Conservation (phyloP, 2,888 invertebrate genomes). For the Apamea sordens region DNA sequence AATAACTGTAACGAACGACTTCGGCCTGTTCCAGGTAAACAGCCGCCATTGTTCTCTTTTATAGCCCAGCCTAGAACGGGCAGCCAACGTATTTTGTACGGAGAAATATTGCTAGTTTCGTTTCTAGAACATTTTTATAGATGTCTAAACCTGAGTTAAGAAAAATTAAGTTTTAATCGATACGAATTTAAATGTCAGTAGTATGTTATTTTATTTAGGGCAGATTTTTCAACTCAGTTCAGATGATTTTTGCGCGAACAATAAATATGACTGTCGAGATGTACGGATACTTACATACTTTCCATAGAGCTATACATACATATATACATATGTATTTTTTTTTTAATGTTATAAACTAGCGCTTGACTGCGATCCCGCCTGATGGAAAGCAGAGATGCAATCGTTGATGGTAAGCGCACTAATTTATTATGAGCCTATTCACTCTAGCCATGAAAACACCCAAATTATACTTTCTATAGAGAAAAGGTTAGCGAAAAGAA, state of each 20-base stretch:
- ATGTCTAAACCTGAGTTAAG: background rate
- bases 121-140: background rate
- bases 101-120: slow-evolving; percentile 29
- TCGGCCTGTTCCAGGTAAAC: slow-evolving; percentile 50
- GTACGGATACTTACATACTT: background rate
- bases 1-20: slow-evolving; percentile 51
- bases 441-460: no score
- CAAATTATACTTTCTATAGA: background rate
- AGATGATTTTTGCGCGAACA: no score
- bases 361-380: no score
- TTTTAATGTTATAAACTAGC: no score
- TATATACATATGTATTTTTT: no score
- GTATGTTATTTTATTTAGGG: background rate
- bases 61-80: slow-evolving; percentile 18
- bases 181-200: background rate
- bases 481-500: background rate
- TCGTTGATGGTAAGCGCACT: no score
- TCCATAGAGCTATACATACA: no score
- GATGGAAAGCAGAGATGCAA: no score
- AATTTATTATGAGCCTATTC: no score
- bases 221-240: no score
- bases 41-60: slow-evolving; percentile 50
- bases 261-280: background rate
- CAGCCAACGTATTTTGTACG: background rate
- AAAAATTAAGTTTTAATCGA: background rate